Evolutionary conservation across 2,113 vertebrate genomes (phyloP), one percentile per base, ranked within the genome.

Genomic region (Oenanthe melanoleuca): DNA sequence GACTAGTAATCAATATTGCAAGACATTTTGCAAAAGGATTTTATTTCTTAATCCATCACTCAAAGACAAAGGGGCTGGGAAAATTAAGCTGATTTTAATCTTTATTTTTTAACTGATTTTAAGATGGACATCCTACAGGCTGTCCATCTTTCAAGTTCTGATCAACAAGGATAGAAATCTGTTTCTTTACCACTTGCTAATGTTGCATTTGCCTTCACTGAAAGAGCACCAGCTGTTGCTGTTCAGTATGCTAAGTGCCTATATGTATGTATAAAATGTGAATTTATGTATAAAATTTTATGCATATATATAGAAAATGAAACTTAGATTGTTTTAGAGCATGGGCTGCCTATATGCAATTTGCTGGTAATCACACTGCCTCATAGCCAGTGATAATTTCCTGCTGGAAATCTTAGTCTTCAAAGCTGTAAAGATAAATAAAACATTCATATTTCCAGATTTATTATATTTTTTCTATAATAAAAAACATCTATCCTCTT

Each of bases 201-300:
- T 38, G 28, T 5, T 33, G 9, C 8, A 23, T 23, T 64, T 53
- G 2, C 16, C 42, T 15, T n/a, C 23, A 13, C 9, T 29, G 53
- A 19, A 28, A 20, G 29, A 69, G 9, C 38, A 29, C 8, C 31
- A 50, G 22, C 42, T 50, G 21, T 15, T 20, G 26, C 33, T 19
- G 14, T 38, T 8, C 15, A 4, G 13, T 1, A 0, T n/a, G 12
- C 28, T 49, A 2, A 6, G 11, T 5, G 8, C 8, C 33, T 40
- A 5, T 7, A 23, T 37, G 29, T 5, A 18, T n/a, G 49, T 26
- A 50, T 50, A 50, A 50, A 50, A 26, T 50, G 14, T 50, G 49
- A 26, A 50, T 50, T 25, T 15, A 26, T 50, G 25, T 15, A 50
- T 14, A 50, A 50, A 50, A 26, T 50, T 26, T 26, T 50, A 22